Evolutionary conservation across 2,888 invertebrate genomes (phyloP), one percentile per base, ranked within the genome.

Genomic region (Zele albiditarsus): DNA sequence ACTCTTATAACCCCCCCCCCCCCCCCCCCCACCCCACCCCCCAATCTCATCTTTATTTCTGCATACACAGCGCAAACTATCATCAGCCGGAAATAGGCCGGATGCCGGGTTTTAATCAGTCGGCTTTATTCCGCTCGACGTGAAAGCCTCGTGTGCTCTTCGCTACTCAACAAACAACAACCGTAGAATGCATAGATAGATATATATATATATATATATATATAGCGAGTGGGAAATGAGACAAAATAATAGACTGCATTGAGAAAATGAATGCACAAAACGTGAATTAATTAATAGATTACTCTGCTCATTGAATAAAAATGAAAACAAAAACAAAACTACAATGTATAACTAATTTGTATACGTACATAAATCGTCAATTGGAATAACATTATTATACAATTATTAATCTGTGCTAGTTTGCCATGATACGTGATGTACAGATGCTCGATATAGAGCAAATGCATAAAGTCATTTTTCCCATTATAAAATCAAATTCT

Each of bases 91-190:
- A 75, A 68, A 71, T 73, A 49, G n/a, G 58, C 57, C 25, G 62
- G 74, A 73, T 73, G 71, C 71, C 65, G 60, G 33, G 58, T 73
- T 80, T 79, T 80, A 79, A 77, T 80, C 75, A 78, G 60, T 49
- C 67, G 60, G 72, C 73, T 76, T 79, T 70, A 75, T 57, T 71
- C 62, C 58, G 12, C 38, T 25, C 27, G 38, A 57, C 70, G 58
- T 70, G 33, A 58, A 69, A 69, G 68, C 33, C 63, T 20, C 3
- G n/a, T n/a, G n/a, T 3, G 53, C 33, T 49, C 33, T 20, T 57
- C 31, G 31, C 28, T 20, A 31, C 68, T 53, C 12, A 12, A 1
- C 25, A 67, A 72, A 71, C 69, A 53, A 65, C 71, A 67, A 74
- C 70, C 66, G 33, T 12, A 53, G 33, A 57, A 46, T 76, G 2